Base-by-base conservation (phyloP, 2,888 invertebrate species). In the Auanema sp. region DNA sequence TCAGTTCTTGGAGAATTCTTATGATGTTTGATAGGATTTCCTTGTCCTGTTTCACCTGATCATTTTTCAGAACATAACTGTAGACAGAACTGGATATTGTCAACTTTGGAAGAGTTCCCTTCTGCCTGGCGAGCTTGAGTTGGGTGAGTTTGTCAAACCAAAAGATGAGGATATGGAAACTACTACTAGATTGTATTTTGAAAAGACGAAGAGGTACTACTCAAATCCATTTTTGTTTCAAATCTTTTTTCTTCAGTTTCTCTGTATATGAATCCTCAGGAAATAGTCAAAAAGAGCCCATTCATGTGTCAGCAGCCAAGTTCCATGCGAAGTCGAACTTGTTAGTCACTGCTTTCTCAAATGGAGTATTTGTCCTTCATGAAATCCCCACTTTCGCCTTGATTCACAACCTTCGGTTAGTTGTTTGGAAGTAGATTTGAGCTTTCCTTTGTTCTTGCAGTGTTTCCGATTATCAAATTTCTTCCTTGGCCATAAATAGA, bases 351-450 rank as follows among this genome's bases (percentile, higher is more conserved):
- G 96, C 93, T 8, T 97, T 92, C 84, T 90, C 90, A 16, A 91
- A 89, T 71, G 98, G 98, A 1, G 88, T 90, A 25, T 97, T 98
- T 87, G 91, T 91, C 83, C 87, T 98, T 0, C 92, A 96, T 83
- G 95, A 97, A 85, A 88, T 97, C 87, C 96, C 96, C 0, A 92
- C 93, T 52, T 92, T 93, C 60, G 93, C 91, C 79, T 86, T 94
- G 75, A 91, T 98, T 67, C 96, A 97, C 86, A 93, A 89, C 11
- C 85, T 90, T 41, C 88, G 88, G 87, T 87, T 56, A n/a, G 40
- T 12, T 52, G 16, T 23, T 44, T 10, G 16, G 10, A 47, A 16
- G 6, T 47, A 47, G 43, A 18, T 16, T 47, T 47, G 47, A 21
- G 6, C 8, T n/a, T n/a, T 18, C 5, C 52, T 24, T 5, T 23